A percentile compares a stretch with the other conserved stretches of the same genome.
phyloP scores from a whole-genome alignment of 2,797 vertebrate genomes.

The Bucorvus abyssinicus region DNA sequence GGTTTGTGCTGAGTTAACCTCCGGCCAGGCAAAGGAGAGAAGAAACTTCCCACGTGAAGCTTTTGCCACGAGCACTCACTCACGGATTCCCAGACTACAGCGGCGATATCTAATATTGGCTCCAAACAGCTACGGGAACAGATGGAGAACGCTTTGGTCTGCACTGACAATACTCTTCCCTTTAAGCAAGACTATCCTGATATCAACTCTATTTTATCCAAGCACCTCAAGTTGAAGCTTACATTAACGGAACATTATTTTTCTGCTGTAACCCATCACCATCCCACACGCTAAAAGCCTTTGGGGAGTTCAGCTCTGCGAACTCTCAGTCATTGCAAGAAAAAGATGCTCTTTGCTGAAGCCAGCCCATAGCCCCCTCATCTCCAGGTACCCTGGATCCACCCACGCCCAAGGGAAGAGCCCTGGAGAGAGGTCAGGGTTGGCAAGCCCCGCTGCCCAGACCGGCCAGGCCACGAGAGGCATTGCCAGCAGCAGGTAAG shows the following conservation, averaged over 20 bases:
- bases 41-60: background rate
- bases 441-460: background rate
- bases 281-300: background rate
- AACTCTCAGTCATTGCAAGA: background rate
- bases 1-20: background rate
- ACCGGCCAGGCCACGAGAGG: background rate
- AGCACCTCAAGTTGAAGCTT: conserved; percentile 26
- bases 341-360: background rate
- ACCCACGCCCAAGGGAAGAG: background rate
- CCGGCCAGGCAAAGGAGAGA: background rate
- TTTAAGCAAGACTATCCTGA: conserved; percentile 6
- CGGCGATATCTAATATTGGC: conserved; percentile 42
- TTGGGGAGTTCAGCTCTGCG: fast-evolving
- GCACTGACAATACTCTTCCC: background rate
- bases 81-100: conserved; percentile 36
- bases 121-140: conserved; percentile 53
- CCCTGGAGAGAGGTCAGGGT: background rate
- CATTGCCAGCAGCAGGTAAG: background rate
- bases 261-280: background rate
- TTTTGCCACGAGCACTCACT: conserved; percentile 19
- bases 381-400: background rate
- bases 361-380: background rate
- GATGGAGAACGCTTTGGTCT: conserved; percentile 40
- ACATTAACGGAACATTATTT: background rate
- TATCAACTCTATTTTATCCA: conserved; percentile 15